Conservation (phyloP, 2,888 invertebrate species). For the Dinocampus coccinellae region DNA sequence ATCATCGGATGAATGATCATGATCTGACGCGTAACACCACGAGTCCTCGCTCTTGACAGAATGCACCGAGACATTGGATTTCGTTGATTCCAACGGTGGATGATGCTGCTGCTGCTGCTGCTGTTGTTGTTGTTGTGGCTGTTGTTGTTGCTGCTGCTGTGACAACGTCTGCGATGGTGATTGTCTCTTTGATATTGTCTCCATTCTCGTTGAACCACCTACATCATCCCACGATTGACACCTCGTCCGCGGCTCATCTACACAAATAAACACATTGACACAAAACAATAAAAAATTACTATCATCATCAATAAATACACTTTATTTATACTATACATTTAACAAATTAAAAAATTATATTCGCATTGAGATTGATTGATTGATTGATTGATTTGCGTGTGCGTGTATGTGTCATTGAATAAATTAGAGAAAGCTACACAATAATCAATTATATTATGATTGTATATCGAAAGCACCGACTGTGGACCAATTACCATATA, state of each 20-base stretch:
- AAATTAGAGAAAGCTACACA: constrained; percentile 9
- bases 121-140: constrained; percentile 56
- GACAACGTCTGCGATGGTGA: neutral
- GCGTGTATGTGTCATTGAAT: neutral
- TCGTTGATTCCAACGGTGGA: constrained; percentile 60
- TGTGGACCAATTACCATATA: constrained; percentile 16
- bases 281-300: constrained; percentile 38
- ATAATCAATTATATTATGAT: neutral
- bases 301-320: constrained; percentile 42
- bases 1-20: constrained; percentile 76
- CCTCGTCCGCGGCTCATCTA: constrained; percentile 85
- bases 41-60: constrained; percentile 74
- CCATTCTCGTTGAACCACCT: constrained; percentile 57
- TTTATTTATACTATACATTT: neutral
- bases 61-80: constrained; percentile 62
- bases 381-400: too few species aligned
- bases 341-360: neutral
- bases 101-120: constrained; percentile 54
- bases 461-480: neutral
- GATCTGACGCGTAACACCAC: constrained; percentile 77
- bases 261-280: constrained; percentile 50
- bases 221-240: constrained; percentile 84
- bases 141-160: constrained; percentile 55
- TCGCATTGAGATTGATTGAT: neutral
- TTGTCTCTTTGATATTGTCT: constrained; percentile 43